Base-by-base conservation (phyloP, 2,888 invertebrate genomes). In the Ctena decussata region DNA sequence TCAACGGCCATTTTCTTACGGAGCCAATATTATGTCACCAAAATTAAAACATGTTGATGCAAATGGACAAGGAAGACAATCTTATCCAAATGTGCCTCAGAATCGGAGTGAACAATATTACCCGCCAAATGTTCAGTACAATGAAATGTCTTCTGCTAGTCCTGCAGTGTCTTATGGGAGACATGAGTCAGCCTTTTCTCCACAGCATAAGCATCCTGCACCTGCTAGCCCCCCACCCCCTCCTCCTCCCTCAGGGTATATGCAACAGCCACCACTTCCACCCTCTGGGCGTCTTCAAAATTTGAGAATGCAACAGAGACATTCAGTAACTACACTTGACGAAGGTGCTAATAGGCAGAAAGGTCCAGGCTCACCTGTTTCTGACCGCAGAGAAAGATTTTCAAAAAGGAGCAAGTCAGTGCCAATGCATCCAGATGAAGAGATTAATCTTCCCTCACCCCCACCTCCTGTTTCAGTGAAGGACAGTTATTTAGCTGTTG, bases 1-100 rank as follows among this genome's bases (percentile, higher is more conserved):
- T 73, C 75, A 75, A 46, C 85, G 86, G 70, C 92, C 92, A 44
- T 92, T 92, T 80, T 91, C 92, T 18, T 92, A 92, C 71, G 88
- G 90, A 72, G 89, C 86, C 32, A 65, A 71, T 24, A 44, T 80
- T 44, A 73, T 88, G 82, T 86, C 88, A 24, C 85, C 82, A 53
- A 85, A 85, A 77, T 57, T 83, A 70, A 80, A 85, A 73, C 79
- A 60, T 21, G 74, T 73, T 3, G 72, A 57, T 21, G 75, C 70
- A 39, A 87, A 84, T 84, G 88, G 88, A 30, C 84, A 85, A 24
- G 57, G 60, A 5, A 65, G 73, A 37, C 57, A 73, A 41, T 65
- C 44, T 27, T 71, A 57, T 30, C 60, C 80, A 5, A 84, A 44
- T 70, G 57, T 74, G 41, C 73, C 77, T 49, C 44, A 1, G 30